Base-by-base conservation (phyloP, 2,113 vertebrate genomes). In the Toxotes chatareus region DNA sequence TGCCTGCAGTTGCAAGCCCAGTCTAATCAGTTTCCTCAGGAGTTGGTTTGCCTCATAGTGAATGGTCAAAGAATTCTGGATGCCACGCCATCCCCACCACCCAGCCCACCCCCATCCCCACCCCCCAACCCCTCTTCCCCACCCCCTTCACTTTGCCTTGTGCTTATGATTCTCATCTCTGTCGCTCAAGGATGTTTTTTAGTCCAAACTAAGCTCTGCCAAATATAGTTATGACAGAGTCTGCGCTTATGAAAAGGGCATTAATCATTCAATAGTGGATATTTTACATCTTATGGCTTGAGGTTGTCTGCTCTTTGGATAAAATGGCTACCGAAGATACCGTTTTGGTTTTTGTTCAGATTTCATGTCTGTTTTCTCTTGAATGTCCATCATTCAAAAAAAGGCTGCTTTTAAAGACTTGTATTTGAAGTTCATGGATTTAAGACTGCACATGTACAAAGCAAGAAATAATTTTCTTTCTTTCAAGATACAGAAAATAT, bases 11-110 rank as follows among this genome's bases (percentile, higher is more conserved):
- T 79, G 64, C 61, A 56, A 81, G 74, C 47, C 38, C 10, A 19
- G 71, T 73, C 74, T 76, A 90, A 89, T 90, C 84, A 75, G 72
- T 77, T 87, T 88, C 38, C 72, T 38, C 86, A 67, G 72, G 79
- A 86, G 79, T 66, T 86, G 74, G 61, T 86, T 84, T 83, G 65
- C 60, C 64, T 84, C 59, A n/a, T 70, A 51, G 46, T 1, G 44
- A 47, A 77, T 61, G 60, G 85, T 79, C 85, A 67, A 68, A 86
- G 36, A 82, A 73, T 68, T 21, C 34, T 57, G 36, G 44, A 34
- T 79, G 74, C 27, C 27, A 27, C 27, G 27, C 27, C 27, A 27
- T 27, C 27, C 27, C 27, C 27, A 27, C 27, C 27, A 27, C 27
- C 27, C 27, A 27, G 27, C 27, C 27, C 27, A 27, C 27, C 27